phyloP scores from a whole-genome alignment of 2,888 invertebrate genomes.

The Tortrix viridana region DNA sequence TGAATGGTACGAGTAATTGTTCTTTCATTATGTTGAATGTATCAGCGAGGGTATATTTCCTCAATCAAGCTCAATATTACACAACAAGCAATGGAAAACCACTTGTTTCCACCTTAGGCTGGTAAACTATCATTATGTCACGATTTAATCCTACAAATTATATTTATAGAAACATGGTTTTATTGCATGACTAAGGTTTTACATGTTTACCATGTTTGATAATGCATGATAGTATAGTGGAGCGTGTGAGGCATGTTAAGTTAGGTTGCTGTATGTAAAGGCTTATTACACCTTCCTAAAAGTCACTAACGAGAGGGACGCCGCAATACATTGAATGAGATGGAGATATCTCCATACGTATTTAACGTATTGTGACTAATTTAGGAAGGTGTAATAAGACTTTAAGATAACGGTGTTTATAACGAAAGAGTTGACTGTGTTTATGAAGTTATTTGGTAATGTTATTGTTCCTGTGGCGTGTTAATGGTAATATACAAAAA shows the following conservation, averaged over 20 bases:
- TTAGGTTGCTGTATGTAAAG: no score
- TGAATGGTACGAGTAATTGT: no score
- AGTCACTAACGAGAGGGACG: no score
- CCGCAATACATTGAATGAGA: no score
- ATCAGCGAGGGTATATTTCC: slow-evolving; percentile 8
- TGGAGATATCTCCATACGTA: no score
- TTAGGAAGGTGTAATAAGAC: no score
- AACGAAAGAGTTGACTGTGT: no score
- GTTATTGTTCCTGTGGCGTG: neutral
- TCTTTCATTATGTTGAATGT: neutral
- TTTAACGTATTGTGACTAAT: no score
- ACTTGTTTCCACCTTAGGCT: slow-evolving; percentile 27
- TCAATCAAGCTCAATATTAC: slow-evolving; percentile 12
- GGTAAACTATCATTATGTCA: slow-evolving; percentile 26
- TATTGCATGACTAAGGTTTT: slow-evolving; percentile 19
- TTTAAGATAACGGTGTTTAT: no score
- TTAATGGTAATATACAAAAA: neutral
- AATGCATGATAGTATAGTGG: neutral
- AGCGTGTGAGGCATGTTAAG: neutral
- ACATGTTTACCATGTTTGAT: neutral
- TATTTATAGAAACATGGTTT: slow-evolving; percentile 10
- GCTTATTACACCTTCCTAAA: no score
- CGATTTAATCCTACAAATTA: slow-evolving; percentile 23
- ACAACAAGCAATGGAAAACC: slow-evolving; percentile 22
- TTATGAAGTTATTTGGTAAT: no score